Base-by-base conservation (phyloP, 2,888 invertebrate genomes). In the Entomobrya multifasciata region DNA sequence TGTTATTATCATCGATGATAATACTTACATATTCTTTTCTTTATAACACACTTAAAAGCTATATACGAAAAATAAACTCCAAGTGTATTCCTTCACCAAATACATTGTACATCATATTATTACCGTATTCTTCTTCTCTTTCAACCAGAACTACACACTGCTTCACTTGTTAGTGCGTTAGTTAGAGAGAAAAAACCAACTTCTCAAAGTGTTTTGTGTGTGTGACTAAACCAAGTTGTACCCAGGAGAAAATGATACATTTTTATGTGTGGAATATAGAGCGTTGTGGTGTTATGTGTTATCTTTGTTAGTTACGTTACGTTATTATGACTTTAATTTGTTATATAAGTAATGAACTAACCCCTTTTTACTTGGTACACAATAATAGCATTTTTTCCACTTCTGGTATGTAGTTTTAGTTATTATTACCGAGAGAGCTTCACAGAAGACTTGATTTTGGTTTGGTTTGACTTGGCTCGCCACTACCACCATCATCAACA, bases 291-390 rank as follows among this genome's bases (percentile, higher is more conserved):
- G 76, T 83, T 83, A 41, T 65, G 27, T 81, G 55, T 65, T 83
- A 65, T 83, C 72, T 83, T 62, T 70, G 70, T 83, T 78, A 84
- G 77, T 72, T 83, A 36, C 76, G 77, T 72, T 83, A 36, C 76
- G 76, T 77, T 77, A 78, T 83, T 84, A 78, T 78, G 84, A 44
- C 77, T 55, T 84, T 84, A 84, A 84, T 84, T 84, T 78, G 77
- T 77, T 84, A 78, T 62, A 70, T 70, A 79, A 62, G 78, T 72
- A 72, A 82, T 72, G 72, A 83, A 65, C 83, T 77, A 67, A 78
- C 78, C 57, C 81, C 60, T 72, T 52, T 79, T 52, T 72, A n/a
- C 57, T 83, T 67, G 52, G 30, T 74, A 44, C 25, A 70, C 70
- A 47, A 70, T 74, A 55, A 74, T 22, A 57, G 20, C 8, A 36